A percentile compares a stretch with the other conserved stretches of the same genome.
These are phyloP conservation scores for Trematomus loennbergii DNA, from an alignment of 2,113 vertebrate species.

Conservation along the genomic window DNA sequence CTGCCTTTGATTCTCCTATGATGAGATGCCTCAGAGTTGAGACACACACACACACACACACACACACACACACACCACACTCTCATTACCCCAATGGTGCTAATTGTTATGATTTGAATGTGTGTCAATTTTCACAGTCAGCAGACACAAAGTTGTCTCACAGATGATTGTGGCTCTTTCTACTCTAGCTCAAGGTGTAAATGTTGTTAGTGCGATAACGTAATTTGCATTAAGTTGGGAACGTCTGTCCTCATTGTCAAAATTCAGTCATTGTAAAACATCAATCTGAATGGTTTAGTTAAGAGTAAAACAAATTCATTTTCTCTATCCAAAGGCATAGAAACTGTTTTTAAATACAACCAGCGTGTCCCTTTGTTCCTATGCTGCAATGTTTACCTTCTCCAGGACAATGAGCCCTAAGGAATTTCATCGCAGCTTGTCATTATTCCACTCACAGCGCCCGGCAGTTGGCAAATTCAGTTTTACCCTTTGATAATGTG, in stretches of 20 bases:
- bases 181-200: neutral
- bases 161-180: constrained; percentile 21
- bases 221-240: neutral
- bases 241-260: constrained; percentile 11
- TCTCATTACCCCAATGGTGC: constrained; percentile 4
- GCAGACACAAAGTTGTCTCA: constrained; percentile 38
- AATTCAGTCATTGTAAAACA: neutral
- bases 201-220: neutral
- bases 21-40: constrained; percentile 8
- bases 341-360: constrained; percentile 21
- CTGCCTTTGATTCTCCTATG: constrained; percentile 26
- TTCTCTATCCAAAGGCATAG: constrained; percentile 1
- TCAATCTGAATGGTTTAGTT: constrained; percentile 2
- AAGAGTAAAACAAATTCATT: neutral
- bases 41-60: constrained; percentile 15
- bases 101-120: constrained; percentile 52
- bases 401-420: constrained; percentile 49
- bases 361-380: constrained; percentile 51
- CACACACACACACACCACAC: neutral
- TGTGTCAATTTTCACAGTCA: constrained; percentile 58
- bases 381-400: constrained; percentile 60
- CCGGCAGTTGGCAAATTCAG: constrained; percentile 75
- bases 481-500: constrained; percentile 79
- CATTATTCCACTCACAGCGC: constrained; percentile 74
- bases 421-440: constrained; percentile 75